Conservation (phyloP, 1,140 invertebrate species). For the Drosophila sturtevanti region DNA sequence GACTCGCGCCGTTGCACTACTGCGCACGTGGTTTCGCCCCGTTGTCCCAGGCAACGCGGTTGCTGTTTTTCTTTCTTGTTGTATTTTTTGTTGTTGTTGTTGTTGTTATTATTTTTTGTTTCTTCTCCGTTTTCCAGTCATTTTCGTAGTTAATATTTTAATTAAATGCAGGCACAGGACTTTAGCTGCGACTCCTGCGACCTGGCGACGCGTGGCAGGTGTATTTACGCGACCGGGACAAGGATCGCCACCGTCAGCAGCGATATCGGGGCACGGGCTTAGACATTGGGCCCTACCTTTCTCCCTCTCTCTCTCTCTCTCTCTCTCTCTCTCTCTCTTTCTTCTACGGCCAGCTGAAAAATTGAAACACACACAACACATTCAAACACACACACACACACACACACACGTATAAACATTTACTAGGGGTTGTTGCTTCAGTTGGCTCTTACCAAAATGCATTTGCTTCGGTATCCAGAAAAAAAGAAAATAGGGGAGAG, state of each 20-base stretch:
- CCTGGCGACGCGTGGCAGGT: slow-evolving; percentile 76
- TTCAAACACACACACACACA: slow-evolving; percentile 28
- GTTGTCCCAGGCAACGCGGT: slow-evolving; percentile 20
- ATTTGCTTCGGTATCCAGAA: slow-evolving; percentile 25
- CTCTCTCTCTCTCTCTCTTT: slow-evolving; percentile 18
- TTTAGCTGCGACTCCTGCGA: slow-evolving; percentile 8
- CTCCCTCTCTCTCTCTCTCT: slow-evolving; percentile 15
- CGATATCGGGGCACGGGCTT: slow-evolving; percentile 58
- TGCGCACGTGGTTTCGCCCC: background rate
- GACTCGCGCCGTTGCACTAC: slow-evolving; percentile 8
- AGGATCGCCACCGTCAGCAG: slow-evolving; percentile 28
- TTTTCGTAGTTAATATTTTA: slow-evolving; percentile 82
- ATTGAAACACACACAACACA: slow-evolving; percentile 34
- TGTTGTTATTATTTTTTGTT: slow-evolving; percentile 11
- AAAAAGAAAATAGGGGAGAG: slow-evolving; percentile 57
- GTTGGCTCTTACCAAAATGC: slow-evolving; percentile 3
- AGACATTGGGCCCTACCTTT: slow-evolving; percentile 44
- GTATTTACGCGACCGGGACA: slow-evolving; percentile 64
- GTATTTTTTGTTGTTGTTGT: background rate
- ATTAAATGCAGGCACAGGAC: slow-evolving; percentile 76
- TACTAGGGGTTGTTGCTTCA: slow-evolving; percentile 63
- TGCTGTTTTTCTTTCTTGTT: slow-evolving; percentile 25
- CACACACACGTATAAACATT: slow-evolving; percentile 33
- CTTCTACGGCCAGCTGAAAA: slow-evolving; percentile 66
- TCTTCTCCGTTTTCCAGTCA: slow-evolving; percentile 41